Evolutionary conservation across 1,140 invertebrate species (phyloP), one percentile per base, ranked within the genome.

Genomic region (Holcopasites calliopsidis): DNA sequence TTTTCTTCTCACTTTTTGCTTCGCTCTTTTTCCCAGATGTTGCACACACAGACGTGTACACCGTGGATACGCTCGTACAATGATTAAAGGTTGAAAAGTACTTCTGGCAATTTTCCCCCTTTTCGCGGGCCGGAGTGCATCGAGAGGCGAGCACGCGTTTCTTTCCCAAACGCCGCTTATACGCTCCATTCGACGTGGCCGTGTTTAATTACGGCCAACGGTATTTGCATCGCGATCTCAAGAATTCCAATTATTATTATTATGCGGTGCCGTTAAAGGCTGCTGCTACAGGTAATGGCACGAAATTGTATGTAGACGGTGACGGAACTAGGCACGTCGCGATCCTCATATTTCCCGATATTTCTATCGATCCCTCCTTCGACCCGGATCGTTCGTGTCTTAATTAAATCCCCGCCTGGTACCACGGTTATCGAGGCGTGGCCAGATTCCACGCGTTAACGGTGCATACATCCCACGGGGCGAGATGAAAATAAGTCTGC

Each of bases 301-400:
- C 23, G 38, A 57, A 50, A 72, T 50, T 72, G 64, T n/a, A n/a
- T n/a, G n/a, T 64, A 64, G 75, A 69, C 62, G 62, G 6, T 69
- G 80, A 81, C 80, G 79, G 21, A 68, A 66, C 61, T 50, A 18
- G 49, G 44, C 54, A 16, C 16, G 44, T 64, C 68, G 65, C 64
- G 52, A 79, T 70, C 55, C 52, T 66, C 69, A 77, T 83, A 84
- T 84, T 84, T 84, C 74, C 78, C 82, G 65, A 84, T 84, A 84
- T 83, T 84, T 80, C 58, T 78, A 80, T 83, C 76, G 77, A 61
- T 65, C 58, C 64, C 69, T 79, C 66, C 65, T 69, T 58, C 61
- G 47, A 26, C 40, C 66, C 40, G 79, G 71, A 85, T 81, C 82
- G 74, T 68, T 84, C 75, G 75, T 84, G 81, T 84, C 79, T 85